A percentile compares a stretch with the other conserved stretches of the same genome.
These are phyloP conservation scores for Isaurus tuberculatus DNA, from an alignment of 92 coral and sea anemone genomes.

Conservation along the genomic window DNA sequence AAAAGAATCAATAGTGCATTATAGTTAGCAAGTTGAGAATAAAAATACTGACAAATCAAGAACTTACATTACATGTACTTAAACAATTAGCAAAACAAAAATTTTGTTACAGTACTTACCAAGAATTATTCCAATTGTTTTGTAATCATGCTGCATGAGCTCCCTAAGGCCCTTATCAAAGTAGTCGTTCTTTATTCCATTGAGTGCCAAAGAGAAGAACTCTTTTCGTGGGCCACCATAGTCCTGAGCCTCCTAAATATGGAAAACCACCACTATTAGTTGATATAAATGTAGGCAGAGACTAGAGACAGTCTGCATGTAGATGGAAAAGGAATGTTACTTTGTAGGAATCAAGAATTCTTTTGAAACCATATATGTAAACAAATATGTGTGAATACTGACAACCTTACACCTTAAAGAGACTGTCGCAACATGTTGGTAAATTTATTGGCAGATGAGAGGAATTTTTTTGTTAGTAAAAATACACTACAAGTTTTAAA, in stretches of 20 bases:
- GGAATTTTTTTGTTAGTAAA: conserved; percentile 28
- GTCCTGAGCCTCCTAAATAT: conserved; percentile 57
- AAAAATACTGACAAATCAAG: no score
- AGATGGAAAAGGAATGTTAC: not conserved
- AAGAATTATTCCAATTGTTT: no score
- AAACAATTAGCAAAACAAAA: no score
- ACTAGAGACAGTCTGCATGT: not conserved
- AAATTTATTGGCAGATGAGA: conserved; percentile 17
- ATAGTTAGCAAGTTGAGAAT: no score
- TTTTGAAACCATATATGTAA: conserved; percentile 43
- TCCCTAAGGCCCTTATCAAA: conserved; percentile 58
- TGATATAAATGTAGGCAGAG: conserved; percentile 28
- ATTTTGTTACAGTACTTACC: no score
- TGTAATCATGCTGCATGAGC: conserved; percentile 44
- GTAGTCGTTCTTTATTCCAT: conserved; percentile 44
- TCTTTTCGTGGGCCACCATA: conserved; percentile 60
- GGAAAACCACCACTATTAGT: conserved; percentile 42
- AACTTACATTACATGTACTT: no score
- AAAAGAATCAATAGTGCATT: no score
- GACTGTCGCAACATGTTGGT: conserved; percentile 13
- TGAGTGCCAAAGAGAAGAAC: conserved; percentile 48
- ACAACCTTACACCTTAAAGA: conserved; percentile 3
- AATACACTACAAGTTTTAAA: conserved; percentile 15
- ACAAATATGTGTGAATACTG: conserved; percentile 1
- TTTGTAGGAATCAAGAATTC: conserved; percentile 21